Evolutionary conservation across 64 coral and sea anemone species (phyloP).

Genomic region (Stylophora pistillata): DNA sequence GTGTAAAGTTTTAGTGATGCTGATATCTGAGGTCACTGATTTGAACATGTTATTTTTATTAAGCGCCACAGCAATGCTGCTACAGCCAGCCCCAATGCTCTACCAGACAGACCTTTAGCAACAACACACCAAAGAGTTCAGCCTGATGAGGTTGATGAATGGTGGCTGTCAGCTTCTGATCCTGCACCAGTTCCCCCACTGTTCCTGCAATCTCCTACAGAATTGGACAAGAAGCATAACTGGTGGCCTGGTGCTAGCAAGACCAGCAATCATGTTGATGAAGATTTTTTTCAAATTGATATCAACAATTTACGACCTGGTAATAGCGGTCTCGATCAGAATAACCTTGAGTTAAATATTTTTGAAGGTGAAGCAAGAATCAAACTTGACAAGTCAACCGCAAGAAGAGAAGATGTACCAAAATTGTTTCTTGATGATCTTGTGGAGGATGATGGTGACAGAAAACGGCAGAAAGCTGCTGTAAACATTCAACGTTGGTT

Average conservation of each 20-base stretch:
- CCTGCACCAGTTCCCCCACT: conserved; percentile 74
- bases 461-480: conserved; percentile 29
- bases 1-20: not conserved
- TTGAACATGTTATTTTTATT: conserved; percentile 5
- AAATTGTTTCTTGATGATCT: conserved; percentile 52
- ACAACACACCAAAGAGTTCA: conserved; percentile 27
- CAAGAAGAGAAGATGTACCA: conserved; percentile 29
- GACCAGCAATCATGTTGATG: not conserved
- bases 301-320: not conserved
- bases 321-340: not conserved
- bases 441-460: conserved; percentile 18
- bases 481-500: conserved; percentile 85
- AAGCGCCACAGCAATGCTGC: conserved; percentile 45
- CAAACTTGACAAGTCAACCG: conserved; percentile 7
- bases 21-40: not conserved
- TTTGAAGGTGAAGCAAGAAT: conserved; percentile 47
- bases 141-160: conserved; percentile 53
- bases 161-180: conserved; percentile 64
- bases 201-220: conserved; percentile 60
- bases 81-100: not conserved
- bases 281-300: conserved; percentile 25
- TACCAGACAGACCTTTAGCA: conserved; percentile 42
- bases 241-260: conserved; percentile 57
- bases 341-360: conserved; percentile 18
- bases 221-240: conserved; percentile 49